Percentiles rank a stretch among this genome's conserved stretches.
These are phyloP conservation scores for Drosophila carrolli DNA, from an alignment of 1,140 invertebrate genomes.

Conservation along the genomic window DNA sequence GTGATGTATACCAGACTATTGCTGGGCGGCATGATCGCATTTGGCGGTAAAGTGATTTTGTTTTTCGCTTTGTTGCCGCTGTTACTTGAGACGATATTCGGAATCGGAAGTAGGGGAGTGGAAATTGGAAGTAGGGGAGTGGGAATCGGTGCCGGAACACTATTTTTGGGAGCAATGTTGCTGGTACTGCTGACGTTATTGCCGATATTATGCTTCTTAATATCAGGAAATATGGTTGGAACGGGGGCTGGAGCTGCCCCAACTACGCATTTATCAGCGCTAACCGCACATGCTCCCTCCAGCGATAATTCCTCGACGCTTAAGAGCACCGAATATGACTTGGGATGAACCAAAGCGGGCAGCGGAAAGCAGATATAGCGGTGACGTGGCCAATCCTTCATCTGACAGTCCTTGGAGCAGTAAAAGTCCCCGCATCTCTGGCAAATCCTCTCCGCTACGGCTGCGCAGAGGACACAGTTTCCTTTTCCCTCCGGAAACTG, in stretches of 20 bases:
- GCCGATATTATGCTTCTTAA: too few relatives aligned
- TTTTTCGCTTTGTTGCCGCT: not conserved
- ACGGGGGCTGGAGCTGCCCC: too few relatives aligned
- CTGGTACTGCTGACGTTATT: not conserved
- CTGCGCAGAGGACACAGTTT: slow-evolving; percentile 46
- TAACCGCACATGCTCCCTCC: not conserved
- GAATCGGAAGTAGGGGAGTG: not conserved
- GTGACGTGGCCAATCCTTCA: slow-evolving; percentile 57
- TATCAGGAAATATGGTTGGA: not conserved
- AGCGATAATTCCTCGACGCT: not conserved
- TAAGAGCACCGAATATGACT: slow-evolving; percentile 23
- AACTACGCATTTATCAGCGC: not conserved
- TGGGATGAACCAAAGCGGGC: slow-evolving; percentile 51
- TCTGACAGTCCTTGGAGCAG: slow-evolving; percentile 59
- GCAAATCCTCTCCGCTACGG: slow-evolving; percentile 25
- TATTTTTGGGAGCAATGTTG: not conserved
- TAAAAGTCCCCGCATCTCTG: slow-evolving; percentile 71
- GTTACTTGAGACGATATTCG: not conserved
- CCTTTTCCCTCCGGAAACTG: slow-evolving; percentile 18
- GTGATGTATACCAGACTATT: slow-evolving; percentile 29
- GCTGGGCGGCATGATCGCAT: slow-evolving; percentile 21
- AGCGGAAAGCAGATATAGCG: slow-evolving; percentile 65
- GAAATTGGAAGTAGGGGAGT: not conserved
- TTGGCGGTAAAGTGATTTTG: not conserved
- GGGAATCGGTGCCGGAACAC: not conserved